These are phyloP conservation scores for Micoletzkya japonica DNA, from an alignment of 2,888 invertebrate species.

Conservation along the genomic window DNA sequence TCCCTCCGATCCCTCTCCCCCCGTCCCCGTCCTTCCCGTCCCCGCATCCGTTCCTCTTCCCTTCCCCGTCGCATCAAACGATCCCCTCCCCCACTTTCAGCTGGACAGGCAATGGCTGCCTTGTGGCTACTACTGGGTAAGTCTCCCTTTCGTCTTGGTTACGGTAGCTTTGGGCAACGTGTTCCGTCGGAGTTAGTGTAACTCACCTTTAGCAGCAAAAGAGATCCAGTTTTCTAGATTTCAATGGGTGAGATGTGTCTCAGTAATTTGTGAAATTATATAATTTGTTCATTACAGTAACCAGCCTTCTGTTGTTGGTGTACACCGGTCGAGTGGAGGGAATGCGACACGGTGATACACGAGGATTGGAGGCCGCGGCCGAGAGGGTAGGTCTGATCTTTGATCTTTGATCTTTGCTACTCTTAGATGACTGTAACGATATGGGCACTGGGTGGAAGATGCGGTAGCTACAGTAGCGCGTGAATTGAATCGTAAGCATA, in stretches of 20 bases:
- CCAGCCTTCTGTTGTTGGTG: conserved; percentile 6
- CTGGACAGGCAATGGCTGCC: conserved; percentile 12
- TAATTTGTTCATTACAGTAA: not conserved
- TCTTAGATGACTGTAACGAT: too few species aligned
- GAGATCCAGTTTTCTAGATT: not conserved
- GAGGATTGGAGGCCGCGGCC: conserved; percentile 27
- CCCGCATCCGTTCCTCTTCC: not conserved
- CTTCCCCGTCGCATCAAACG: not conserved
- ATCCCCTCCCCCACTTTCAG: not conserved
- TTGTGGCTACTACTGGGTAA: conserved; percentile 24
- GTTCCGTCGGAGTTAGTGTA: not conserved
- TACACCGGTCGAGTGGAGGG: conserved; percentile 8
- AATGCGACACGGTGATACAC: conserved; percentile 1
- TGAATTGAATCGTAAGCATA: too few species aligned
- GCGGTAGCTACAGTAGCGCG: too few species aligned
- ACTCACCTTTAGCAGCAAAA: not conserved
- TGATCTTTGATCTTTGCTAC: not conserved
- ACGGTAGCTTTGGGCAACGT: not conserved
- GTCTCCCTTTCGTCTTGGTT: not conserved
- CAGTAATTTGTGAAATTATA: not conserved
- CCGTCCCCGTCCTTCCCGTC: not conserved
- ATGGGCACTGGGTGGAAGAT: too few species aligned
- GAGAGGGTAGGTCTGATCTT: conserved; percentile 15
- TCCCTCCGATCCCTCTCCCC: not conserved
- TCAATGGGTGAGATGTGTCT: not conserved